phyloP scores from a whole-genome alignment of 1,140 invertebrate genomes.

The Drosophila micromelanica region DNA sequence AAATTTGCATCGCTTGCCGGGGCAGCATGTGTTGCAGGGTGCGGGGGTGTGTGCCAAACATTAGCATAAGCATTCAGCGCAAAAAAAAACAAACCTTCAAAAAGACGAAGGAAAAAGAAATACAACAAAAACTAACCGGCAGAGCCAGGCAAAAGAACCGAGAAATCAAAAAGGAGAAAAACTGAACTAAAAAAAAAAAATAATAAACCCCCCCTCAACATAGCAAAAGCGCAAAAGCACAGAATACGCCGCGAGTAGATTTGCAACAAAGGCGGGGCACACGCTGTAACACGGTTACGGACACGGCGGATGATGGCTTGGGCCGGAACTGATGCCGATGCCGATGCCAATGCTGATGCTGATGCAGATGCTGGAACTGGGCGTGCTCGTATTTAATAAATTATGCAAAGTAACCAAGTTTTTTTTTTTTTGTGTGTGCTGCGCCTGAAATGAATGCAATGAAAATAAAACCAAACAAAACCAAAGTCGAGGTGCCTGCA shows the following conservation, averaged over 20 bases:
- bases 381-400: constrained; percentile 57
- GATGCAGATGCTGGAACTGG: background rate
- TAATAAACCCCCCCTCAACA: constrained; percentile 6
- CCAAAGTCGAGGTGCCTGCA: constrained; percentile 29
- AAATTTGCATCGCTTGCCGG: constrained; percentile 42
- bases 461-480: constrained; percentile 22
- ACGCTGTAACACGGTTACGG: constrained; percentile 24
- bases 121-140: constrained; percentile 17
- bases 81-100: constrained; percentile 14
- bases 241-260: constrained; percentile 14
- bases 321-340: background rate
- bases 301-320: constrained; percentile 5
- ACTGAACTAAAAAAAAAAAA: background rate
- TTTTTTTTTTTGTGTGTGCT: constrained; percentile 24
- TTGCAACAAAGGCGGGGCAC: constrained; percentile 27
- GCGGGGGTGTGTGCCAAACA: constrained; percentile 42
- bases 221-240: constrained; percentile 43
- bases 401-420: constrained; percentile 66
- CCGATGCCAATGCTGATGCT: background rate
- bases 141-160: background rate
- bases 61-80: constrained; percentile 51
- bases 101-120: background rate
- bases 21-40: constrained; percentile 21
- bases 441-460: constrained; percentile 38
- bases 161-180: constrained; percentile 9